Percentiles rank a stretch among this genome's conserved stretches.
These are phyloP conservation scores for Galleria mellonella DNA, from an alignment of 1,140 invertebrate genomes.

Conservation along the genomic window DNA sequence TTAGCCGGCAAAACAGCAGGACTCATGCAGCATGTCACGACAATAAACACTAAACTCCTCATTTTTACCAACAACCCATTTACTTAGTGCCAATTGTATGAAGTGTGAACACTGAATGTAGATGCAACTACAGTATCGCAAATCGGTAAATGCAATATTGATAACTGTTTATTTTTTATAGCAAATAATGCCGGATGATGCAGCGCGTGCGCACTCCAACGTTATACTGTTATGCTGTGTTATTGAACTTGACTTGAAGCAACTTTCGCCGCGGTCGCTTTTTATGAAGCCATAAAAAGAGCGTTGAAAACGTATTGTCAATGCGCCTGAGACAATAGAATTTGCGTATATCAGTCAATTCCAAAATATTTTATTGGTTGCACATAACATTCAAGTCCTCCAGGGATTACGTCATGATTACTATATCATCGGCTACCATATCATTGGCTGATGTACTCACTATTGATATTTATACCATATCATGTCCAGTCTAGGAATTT, in stretches of 20 bases:
- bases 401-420: too few relatives aligned
- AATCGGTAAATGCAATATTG: constrained; percentile 1
- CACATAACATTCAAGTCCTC: too few relatives aligned
- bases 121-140: neutral
- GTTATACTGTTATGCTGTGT: constrained; percentile 53
- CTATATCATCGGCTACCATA: too few relatives aligned
- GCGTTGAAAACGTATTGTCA: constrained; percentile 11
- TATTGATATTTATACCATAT: too few relatives aligned
- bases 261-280: constrained; percentile 56
- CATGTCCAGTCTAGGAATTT: too few relatives aligned
- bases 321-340: too few relatives aligned
- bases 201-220: constrained; percentile 13
- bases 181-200: constrained; percentile 6
- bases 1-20: constrained; percentile 65
- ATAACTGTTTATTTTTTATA: constrained; percentile 7
- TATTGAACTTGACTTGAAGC: constrained; percentile 61
- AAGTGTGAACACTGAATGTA: neutral
- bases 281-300: constrained; percentile 29
- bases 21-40: constrained; percentile 39
- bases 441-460: too few relatives aligned
- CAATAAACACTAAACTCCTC: constrained; percentile 28
- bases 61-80: constrained; percentile 38
- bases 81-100: neutral
- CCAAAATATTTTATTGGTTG: too few relatives aligned
- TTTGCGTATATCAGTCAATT: too few relatives aligned